These are phyloP conservation scores for Smutsia temminckii DNA, from an alignment of 2,797 vertebrate genomes.

Conservation along the genomic window DNA sequence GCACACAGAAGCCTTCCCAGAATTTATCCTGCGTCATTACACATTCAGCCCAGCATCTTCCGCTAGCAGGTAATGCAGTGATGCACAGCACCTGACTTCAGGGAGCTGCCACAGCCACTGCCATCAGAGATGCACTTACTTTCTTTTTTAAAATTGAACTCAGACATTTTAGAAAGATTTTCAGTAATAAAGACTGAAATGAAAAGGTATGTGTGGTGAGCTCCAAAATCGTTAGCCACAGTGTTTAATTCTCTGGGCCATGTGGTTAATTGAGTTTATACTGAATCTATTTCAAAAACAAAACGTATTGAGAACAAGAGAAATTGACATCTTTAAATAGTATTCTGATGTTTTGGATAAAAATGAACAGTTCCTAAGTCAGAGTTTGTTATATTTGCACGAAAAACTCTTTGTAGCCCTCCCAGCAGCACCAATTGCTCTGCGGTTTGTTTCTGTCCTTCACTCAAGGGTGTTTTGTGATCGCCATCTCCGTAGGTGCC, in stretches of 20 bases:
- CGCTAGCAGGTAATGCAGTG: neutral
- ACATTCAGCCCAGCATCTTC: neutral
- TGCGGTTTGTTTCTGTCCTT: neutral
- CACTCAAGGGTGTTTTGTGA: neutral
- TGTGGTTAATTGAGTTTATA: slow-evolving; percentile 6
- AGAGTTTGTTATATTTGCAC: slow-evolving; percentile 14
- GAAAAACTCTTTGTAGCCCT: slow-evolving; percentile 5
- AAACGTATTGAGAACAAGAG: neutral
- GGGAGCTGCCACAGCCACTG: neutral
- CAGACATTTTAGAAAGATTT: slow-evolving; percentile 17
- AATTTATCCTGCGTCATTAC: neutral
- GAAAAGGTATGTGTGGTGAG: slow-evolving; percentile 7
- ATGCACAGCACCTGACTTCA: neutral
- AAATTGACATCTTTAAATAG: slow-evolving; percentile 7
- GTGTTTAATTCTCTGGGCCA: slow-evolving; percentile 5
- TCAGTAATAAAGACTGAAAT: slow-evolving; percentile 24
- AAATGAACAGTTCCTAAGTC: slow-evolving; percentile 12
- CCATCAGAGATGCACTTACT: neutral
- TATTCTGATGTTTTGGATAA: neutral
- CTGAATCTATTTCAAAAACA: slow-evolving; percentile 22
- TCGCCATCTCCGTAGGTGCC: neutral
- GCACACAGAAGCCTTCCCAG: neutral
- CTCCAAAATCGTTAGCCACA: slow-evolving; percentile 22
- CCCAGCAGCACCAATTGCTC: neutral
- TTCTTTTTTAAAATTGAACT: neutral